Evolutionary conservation across 1,140 invertebrate genomes (phyloP).

Genomic region (Drosophila mayri): DNA sequence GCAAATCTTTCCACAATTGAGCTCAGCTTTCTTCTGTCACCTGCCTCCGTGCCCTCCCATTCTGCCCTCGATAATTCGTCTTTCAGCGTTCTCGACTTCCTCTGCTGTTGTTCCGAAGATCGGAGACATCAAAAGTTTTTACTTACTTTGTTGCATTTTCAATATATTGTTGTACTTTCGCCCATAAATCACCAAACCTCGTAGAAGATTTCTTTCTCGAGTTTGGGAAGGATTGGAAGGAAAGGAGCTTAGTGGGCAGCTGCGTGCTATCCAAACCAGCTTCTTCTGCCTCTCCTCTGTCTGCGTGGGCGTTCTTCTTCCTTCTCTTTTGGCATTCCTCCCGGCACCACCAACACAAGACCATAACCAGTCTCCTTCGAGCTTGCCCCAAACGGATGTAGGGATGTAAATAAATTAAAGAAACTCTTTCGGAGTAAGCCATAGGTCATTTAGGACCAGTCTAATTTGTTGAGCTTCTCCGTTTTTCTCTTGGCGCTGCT

Average conservation of each 20-base stretch:
- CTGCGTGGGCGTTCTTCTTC: constrained; percentile 22
- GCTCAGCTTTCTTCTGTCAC: constrained; percentile 28
- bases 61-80: constrained; percentile 39
- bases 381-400: neutral
- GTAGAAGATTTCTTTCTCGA: constrained; percentile 6
- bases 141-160: constrained; percentile 33
- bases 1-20: neutral
- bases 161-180: constrained; percentile 33
- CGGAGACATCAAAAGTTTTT: constrained; percentile 30
- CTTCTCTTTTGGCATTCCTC: constrained; percentile 45
- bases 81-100: constrained; percentile 33
- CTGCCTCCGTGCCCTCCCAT: neutral
- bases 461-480: constrained; percentile 8
- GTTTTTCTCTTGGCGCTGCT: constrained; percentile 2
- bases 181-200: constrained; percentile 33
- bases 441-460: neutral
- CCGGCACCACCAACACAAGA: neutral
- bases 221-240: constrained; percentile 17
- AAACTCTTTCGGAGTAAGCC: neutral
- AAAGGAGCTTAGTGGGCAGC: constrained; percentile 45
- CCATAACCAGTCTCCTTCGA: constrained; percentile 34
- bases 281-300: constrained; percentile 4
- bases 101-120: constrained; percentile 30
- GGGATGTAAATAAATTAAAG: neutral
- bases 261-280: constrained; percentile 13